Conservation (phyloP, 2,888 invertebrate species). For the Autographa pulchrina region DNA sequence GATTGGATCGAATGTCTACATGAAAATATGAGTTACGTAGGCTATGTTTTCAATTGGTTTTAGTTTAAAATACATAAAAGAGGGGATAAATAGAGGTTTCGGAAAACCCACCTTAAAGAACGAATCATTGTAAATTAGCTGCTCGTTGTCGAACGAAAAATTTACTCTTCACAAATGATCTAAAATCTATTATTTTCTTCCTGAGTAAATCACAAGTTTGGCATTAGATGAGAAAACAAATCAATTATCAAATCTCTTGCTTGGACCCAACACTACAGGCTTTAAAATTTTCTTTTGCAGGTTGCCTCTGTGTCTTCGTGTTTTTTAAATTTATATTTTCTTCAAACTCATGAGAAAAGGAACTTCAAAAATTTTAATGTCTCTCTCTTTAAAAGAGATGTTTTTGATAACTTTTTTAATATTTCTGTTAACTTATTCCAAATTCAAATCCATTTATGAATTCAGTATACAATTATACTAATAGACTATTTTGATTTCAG, state of each 20-base stretch:
- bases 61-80: no score
- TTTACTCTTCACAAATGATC: no score
- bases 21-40: no score
- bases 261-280: slow-evolving; percentile 61
- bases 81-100: no score
- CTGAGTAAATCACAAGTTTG: background rate
- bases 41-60: no score
- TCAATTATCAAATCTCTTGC: background rate
- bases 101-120: no score
- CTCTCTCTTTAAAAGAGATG: slow-evolving; percentile 24
- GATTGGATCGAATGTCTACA: no score
- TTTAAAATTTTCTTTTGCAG: slow-evolving; percentile 72
- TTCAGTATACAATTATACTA: slow-evolving; percentile 65
- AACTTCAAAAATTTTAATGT: slow-evolving; percentile 36
- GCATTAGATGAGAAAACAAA: background rate
- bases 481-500: slow-evolving; percentile 76
- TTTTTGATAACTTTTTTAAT: background rate
- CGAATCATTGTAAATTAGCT: no score
- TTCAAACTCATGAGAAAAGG: slow-evolving; percentile 39
- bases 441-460: slow-evolving; percentile 2
- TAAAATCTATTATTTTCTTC: no score
- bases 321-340: slow-evolving; percentile 43
- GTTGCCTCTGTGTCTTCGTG: slow-evolving; percentile 64
- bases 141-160: no score
- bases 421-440: background rate